phyloP scores from a whole-genome alignment of 2,888 invertebrate species.

The Hipparchia semele region DNA sequence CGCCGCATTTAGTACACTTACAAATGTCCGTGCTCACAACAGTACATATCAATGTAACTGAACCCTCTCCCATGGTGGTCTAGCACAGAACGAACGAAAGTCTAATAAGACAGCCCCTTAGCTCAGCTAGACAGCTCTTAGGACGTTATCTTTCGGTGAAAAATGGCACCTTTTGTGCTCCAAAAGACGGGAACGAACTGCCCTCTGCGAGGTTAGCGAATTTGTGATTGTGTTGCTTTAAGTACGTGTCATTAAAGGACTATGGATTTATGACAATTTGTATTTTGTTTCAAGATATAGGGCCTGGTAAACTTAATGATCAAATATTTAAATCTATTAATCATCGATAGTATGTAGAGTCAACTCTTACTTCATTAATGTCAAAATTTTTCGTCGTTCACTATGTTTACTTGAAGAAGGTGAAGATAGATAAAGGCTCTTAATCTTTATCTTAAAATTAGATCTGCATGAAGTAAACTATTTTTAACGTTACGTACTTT shows the following conservation, averaged over 20 bases:
- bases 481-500: no score
- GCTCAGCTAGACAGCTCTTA: conserved; percentile 61
- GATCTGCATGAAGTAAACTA: no score
- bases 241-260: conserved; percentile 21
- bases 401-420: no score
- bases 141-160: conserved; percentile 74
- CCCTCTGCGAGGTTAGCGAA: conserved; percentile 32
- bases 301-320: no score
- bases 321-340: no score
- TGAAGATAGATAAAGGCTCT: no score
- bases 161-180: conserved; percentile 73
- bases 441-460: no score
- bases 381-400: no score
- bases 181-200: conserved; percentile 45
- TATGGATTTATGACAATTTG: conserved; percentile 16
- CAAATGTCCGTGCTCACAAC: conserved; percentile 63
- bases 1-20: conserved; percentile 63
- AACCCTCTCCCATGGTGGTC: conserved; percentile 72
- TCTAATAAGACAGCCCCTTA: conserved; percentile 76
- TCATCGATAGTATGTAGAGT: no score
- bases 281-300: neutral
- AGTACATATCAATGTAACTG: conserved; percentile 67
- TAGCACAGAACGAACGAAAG: conserved; percentile 58
- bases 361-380: no score
- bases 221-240: conserved; percentile 26